Conservation (phyloP, 1,140 invertebrate species). For the Colletes latitarsis region DNA sequence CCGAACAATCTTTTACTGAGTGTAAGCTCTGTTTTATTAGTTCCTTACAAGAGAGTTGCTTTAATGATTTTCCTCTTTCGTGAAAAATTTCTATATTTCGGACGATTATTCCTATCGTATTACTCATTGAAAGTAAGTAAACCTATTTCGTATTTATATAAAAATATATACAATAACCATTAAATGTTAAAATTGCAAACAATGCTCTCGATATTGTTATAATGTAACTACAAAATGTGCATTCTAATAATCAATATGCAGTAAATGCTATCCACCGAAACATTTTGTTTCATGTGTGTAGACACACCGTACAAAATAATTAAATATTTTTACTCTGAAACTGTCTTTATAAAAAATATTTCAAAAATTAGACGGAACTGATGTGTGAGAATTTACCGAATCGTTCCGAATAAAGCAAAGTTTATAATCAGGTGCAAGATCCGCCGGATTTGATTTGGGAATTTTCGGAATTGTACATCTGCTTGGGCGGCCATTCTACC, state of each 20-base stretch:
- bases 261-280: constrained; percentile 2
- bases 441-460: too few relatives aligned
- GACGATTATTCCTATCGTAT: neutral
- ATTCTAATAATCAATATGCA: neutral
- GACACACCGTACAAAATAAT: neutral
- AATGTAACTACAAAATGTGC: neutral
- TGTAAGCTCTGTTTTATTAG: too few relatives aligned
- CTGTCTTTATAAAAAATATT: neutral
- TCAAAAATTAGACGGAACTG: neutral
- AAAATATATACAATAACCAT: neutral
- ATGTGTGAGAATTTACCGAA: neutral
- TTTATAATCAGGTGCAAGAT: neutral
- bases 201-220: neutral
- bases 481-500: too few relatives aligned
- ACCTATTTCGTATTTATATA: too few relatives aligned
- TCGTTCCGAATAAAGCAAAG: neutral
- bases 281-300: neutral
- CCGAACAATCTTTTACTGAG: too few relatives aligned
- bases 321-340: neutral
- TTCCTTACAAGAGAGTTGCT: too few relatives aligned
- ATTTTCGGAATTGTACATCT: too few relatives aligned
- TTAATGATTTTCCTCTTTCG: neutral
- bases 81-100: too few relatives aligned
- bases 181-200: neutral
- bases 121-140: neutral